Base-by-base conservation (phyloP, 1,140 invertebrate species). In the Oedothorax gibbosus region DNA sequence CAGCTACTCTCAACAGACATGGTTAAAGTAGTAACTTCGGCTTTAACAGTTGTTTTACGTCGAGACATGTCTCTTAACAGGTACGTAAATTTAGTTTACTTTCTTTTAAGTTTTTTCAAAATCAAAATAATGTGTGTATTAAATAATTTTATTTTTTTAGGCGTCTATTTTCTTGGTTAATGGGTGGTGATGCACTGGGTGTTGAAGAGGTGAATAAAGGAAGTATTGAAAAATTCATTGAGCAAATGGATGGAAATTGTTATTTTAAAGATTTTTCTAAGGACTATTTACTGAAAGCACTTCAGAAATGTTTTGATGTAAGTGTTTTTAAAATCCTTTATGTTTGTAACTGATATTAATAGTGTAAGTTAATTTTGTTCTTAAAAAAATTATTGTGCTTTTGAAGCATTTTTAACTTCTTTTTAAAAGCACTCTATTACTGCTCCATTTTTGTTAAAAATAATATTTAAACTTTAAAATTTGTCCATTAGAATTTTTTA, bases 51-150 rank as follows among this genome's bases (percentile, higher is more conserved):
- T 0, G 94, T 98, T 85, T 90, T 98, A 12, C 90, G 97, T 66
- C 92, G 97, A 86, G 97, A 98, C 89, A 97, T 97, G 94, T 97
- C 96, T 66, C 91, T 98, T 15, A 98, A 98, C 90, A 92, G 94
- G 92, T 93, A 90, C 87, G 80, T 66, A 21, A 66, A 66, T 10
- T 66, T 66, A 35, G 7, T 20, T 21, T 66, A 20, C 11, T 66
- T 66, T 18, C 11, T 6, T 57, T 60, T n/a, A 14, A 60, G n/a
- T 60, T 60, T 60, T n/a, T 60, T 5, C 57, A 12, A 60, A 60
- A 60, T 60, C n/a, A 14, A 60, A 35, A 35, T 35, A 35, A 2
- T 35, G 35, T 5, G 5, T 35, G n/a, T 35, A 35, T 35, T 35
- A 35, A 35, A 35, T 35, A 35, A 35, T 35, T 35, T 35, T 35